Percentiles rank a stretch among this genome's conserved stretches.
Conservation (phyloP, 2,888 invertebrate genomes). For the Yponomeuta cagnagella region DNA sequence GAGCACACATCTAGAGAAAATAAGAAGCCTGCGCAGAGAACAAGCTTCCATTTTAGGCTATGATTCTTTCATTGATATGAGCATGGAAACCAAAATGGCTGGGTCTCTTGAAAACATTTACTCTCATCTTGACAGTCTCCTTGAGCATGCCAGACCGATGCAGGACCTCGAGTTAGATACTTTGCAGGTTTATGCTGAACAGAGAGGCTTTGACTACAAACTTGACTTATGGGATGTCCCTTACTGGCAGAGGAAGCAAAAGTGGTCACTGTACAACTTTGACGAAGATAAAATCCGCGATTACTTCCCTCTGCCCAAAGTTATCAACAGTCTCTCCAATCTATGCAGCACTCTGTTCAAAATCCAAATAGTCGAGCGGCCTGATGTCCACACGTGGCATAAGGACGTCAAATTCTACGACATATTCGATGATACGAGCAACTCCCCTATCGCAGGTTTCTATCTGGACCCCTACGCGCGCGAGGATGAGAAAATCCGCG, state of each 20-base stretch:
- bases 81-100: conserved; percentile 96
- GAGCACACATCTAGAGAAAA: conserved; percentile 85
- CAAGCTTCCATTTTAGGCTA: conserved; percentile 88
- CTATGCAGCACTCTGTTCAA: conserved; percentile 87
- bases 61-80: conserved; percentile 87
- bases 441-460: conserved; percentile 84
- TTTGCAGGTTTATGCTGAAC: conserved; percentile 82
- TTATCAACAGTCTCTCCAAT: conserved; percentile 85
- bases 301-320: conserved; percentile 89
- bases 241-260: conserved; percentile 90
- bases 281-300: conserved; percentile 83
- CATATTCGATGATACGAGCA: conserved; percentile 81
- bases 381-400: conserved; percentile 86
- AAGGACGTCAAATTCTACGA: conserved; percentile 89
- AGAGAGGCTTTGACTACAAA: conserved; percentile 81
- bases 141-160: conserved; percentile 81
- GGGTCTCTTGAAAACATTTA: conserved; percentile 85
- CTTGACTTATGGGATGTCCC: conserved; percentile 90
- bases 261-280: conserved; percentile 77
- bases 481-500: conserved; percentile 77
- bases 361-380: conserved; percentile 81
- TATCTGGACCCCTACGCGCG: conserved; percentile 89
- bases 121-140: conserved; percentile 79
- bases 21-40: conserved; percentile 80
- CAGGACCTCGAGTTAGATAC: conserved; percentile 84